Base-by-base conservation (phyloP, 2,113 vertebrate species). In the Lepus timidus region DNA sequence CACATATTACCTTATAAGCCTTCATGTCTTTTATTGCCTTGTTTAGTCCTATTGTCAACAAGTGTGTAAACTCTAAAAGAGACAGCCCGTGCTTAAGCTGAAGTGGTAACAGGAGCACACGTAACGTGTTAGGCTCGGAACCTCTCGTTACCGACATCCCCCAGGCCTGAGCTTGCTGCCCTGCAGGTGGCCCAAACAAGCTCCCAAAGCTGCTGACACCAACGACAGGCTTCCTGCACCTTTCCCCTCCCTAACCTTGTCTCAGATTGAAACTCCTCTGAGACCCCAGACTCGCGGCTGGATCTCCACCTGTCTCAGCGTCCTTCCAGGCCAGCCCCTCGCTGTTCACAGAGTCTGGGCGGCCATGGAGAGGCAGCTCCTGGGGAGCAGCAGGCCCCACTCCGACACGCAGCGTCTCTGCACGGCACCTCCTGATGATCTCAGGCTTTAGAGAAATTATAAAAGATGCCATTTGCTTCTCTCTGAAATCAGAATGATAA, bases 401-500 rank as follows among this genome's bases (percentile, higher is more conserved):
- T 94, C 93, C 65, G 73, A 96, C 25, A 44, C 49, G 62, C 88
- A 91, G 93, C 39, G 17, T 92, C 93, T 90, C 95, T 89, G 33
- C 49, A 10, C 74, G 85, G 88, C n/a, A 80, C 49, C 52, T 85
- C 62, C 74, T 12, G 4, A 65, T 49, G 51, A 36, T 79, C 84
- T 89, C 62, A 14, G 88, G 94, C 86, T 52, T 96, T 90, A 97
- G 88, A 98, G 96, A 97, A 97, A 97, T 95, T 87, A 83, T 62
- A 91, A 90, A 85, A 87, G 93, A 93, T 55, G 82, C 96, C 88
- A 80, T 95, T 97, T 82, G 89, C 80, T 97, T 97, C 96, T 95
- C 83, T 92, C 95, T 97, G 96, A 98, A 97, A 96, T 67, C 88
- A 85, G 52, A 93, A 94, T 22, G 94, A 95, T 93, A 97, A 95